Conservation (phyloP, 2,113 vertebrate genomes). For the Triplophysa dalaica region DNA sequence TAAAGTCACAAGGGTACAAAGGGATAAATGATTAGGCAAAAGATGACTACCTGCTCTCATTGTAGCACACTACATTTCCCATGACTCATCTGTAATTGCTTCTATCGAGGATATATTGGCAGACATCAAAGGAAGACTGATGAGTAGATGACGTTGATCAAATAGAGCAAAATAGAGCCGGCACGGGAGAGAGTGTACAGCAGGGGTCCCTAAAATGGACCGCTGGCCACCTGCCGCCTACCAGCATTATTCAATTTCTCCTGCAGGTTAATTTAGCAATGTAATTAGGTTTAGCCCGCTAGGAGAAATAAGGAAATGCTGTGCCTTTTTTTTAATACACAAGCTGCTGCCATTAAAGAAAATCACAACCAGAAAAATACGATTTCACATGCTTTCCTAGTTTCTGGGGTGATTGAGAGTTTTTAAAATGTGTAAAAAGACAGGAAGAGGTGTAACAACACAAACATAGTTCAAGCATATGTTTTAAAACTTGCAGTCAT, state of each 20-base stretch:
- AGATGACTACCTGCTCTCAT: slow-evolving; percentile 3
- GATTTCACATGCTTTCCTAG: no score
- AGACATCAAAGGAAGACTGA: slow-evolving; percentile 32
- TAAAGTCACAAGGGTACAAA: neutral
- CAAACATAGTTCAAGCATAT: neutral
- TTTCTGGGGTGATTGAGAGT: slow-evolving; percentile 9
- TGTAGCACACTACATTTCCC: slow-evolving; percentile 32
- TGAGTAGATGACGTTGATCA: slow-evolving; percentile 26
- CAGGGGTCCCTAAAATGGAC: slow-evolving; percentile 15
- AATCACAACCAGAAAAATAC: neutral
- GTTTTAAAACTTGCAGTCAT: neutral
- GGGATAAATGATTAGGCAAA: neutral
- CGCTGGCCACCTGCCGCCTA: slow-evolving; percentile 19
- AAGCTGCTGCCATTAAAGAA: neutral
- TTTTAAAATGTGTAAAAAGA: neutral
- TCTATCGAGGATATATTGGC: slow-evolving; percentile 15
- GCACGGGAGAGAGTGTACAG: neutral
- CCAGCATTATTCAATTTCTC: slow-evolving; percentile 24
- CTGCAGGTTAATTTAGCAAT: slow-evolving; percentile 13
- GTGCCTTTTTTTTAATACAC: neutral
- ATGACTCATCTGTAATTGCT: slow-evolving; percentile 36
- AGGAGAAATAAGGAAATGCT: slow-evolving; percentile 6
- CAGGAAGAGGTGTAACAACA: neutral
- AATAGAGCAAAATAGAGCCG: slow-evolving; percentile 22
- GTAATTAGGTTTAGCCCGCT: slow-evolving; percentile 18